Percentiles rank a stretch among this genome's conserved stretches.
Evolutionary conservation across 2,113 vertebrate species (phyloP).

Genomic region (Pseudorhombus dupliciocellatus): DNA sequence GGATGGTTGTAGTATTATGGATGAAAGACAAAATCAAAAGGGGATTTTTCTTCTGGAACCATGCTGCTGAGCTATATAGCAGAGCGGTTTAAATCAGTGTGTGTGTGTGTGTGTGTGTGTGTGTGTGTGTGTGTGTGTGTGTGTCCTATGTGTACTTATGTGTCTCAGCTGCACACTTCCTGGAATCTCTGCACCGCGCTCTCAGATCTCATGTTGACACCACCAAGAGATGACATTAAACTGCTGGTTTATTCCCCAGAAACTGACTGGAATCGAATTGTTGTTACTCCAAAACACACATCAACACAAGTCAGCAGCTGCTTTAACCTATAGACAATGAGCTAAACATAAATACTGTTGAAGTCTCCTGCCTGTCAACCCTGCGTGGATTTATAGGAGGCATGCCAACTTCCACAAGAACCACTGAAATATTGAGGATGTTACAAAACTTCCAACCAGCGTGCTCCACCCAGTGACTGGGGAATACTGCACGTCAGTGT

Average conservation of each 20-base stretch:
- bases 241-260: slow-evolving; percentile 14
- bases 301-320: neutral
- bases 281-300: neutral
- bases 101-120: neutral
- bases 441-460: neutral
- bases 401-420: neutral
- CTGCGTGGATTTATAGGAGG: neutral
- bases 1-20: no score
- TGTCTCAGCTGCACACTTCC: neutral
- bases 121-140: neutral
- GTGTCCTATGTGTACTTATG: neutral
- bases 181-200: neutral
- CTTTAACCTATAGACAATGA: neutral
- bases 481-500: neutral
- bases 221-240: slow-evolving; percentile 7
- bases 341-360: neutral
- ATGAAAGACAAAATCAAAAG: no score
- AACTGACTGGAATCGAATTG: slow-evolving; percentile 8
- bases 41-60: no score
- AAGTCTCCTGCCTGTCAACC: neutral
- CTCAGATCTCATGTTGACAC: slow-evolving; percentile 13
- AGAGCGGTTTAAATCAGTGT: slow-evolving; percentile 21
- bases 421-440: neutral
- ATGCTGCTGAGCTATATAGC: no score
- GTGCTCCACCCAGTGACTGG: slow-evolving; percentile 13